Conservation (phyloP, 2,113 vertebrate species). For the Pterocles orientalis region DNA sequence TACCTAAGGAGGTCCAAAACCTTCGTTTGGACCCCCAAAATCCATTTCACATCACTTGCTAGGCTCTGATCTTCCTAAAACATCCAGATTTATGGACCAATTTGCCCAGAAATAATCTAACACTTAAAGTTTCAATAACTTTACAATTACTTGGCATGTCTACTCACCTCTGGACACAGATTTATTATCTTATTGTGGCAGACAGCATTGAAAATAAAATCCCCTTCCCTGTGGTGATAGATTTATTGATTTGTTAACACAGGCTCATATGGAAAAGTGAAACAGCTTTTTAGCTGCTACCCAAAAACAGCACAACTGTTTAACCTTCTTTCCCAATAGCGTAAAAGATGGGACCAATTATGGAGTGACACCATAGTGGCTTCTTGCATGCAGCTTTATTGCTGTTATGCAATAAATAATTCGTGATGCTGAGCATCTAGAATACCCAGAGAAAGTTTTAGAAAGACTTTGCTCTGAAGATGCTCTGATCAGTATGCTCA, state of each 20-base stretch:
- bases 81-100: neutral
- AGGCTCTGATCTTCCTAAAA: neutral
- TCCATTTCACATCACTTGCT: neutral
- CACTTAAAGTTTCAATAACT: neutral
- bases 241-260: neutral
- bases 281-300: neutral
- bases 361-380: neutral
- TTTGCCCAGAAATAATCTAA: neutral
- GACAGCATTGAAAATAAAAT: neutral
- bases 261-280: neutral
- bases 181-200: neutral
- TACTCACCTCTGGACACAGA: neutral
- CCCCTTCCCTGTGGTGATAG: neutral
- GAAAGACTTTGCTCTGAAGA: neutral
- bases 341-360: neutral
- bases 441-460: neutral
- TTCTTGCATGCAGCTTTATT: neutral
- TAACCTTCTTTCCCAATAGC: neutral
- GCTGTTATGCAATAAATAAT: neutral
- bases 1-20: neutral
- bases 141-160: neutral
- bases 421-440: neutral
- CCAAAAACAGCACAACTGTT: neutral
- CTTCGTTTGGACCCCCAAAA: neutral
- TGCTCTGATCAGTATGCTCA: neutral